Percentiles rank a stretch among this genome's conserved stretches.
These are phyloP conservation scores for Rousettus leschenaultii DNA, from an alignment of 2,113 vertebrate genomes.

Conservation along the genomic window DNA sequence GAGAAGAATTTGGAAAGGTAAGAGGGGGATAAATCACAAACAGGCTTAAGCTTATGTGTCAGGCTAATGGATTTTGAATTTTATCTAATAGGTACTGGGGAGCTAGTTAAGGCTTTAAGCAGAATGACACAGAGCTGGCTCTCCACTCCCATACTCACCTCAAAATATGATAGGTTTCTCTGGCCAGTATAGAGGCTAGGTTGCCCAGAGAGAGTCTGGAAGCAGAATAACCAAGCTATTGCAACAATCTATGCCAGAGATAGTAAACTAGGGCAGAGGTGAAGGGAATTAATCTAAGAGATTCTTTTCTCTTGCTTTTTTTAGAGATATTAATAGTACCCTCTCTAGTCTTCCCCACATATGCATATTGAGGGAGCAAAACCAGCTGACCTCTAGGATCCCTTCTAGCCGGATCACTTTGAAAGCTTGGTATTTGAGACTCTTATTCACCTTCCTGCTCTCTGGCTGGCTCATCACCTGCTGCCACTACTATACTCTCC, in stretches of 20 bases:
- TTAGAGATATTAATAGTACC: slow-evolving; percentile 9
- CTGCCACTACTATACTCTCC: not conserved
- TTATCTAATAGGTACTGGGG: not conserved
- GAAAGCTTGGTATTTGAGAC: not conserved
- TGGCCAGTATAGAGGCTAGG: not conserved
- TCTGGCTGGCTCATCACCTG: not conserved
- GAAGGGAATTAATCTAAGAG: not conserved
- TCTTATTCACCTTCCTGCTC: not conserved
- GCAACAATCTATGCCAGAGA: not conserved
- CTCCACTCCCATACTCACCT: not conserved
- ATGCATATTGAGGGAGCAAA: not conserved
- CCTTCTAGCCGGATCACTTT: not conserved
- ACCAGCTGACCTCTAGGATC: slow-evolving; percentile 5
- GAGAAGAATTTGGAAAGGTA: not conserved
- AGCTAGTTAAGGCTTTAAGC: not conserved
- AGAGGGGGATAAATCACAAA: not conserved
- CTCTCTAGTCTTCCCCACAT: not conserved
- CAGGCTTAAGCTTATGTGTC: slow-evolving; percentile 18
- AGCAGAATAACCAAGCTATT: not conserved
- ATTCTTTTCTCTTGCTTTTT: not conserved
- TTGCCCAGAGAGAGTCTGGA: not conserved
- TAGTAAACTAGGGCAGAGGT: slow-evolving; percentile 27
- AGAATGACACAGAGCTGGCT: not conserved
- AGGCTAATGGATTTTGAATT: not conserved
- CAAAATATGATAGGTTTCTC: not conserved